These are phyloP conservation scores for Julus scandinavius DNA, from an alignment of 2,888 invertebrate genomes.

Conservation along the genomic window DNA sequence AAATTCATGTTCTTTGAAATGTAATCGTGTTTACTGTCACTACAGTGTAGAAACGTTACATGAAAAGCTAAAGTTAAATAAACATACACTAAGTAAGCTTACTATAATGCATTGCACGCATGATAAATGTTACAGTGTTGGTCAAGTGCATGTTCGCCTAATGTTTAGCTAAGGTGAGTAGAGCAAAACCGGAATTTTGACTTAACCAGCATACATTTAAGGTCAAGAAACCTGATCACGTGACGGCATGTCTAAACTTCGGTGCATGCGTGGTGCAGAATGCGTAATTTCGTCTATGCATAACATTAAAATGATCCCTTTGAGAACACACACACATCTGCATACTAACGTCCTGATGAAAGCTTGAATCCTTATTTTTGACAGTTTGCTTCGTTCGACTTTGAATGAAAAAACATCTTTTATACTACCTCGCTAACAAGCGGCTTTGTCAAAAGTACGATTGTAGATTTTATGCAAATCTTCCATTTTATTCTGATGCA, in stretches of 20 bases:
- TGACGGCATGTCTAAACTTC: background rate
- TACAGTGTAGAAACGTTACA: background rate
- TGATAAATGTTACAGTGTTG: background rate
- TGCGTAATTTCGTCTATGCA: background rate
- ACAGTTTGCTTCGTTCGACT: too few species aligned
- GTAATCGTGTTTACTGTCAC: background rate
- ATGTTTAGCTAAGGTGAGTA: constrained; percentile 16
- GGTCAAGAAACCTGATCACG: constrained; percentile 38
- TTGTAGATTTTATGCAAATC: too few species aligned
- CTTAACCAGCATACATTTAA: background rate
- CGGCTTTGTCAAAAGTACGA: too few species aligned
- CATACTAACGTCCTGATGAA: background rate
- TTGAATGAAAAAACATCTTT: too few species aligned
- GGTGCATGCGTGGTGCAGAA: background rate
- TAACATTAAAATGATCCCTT: constrained; percentile 30
- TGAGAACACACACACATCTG: background rate
- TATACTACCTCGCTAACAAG: too few species aligned
- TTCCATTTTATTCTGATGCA: too few species aligned
- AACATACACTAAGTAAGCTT: background rate
- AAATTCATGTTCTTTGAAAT: background rate
- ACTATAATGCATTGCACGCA: background rate
- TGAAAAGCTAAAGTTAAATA: background rate
- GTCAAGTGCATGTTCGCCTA: background rate
- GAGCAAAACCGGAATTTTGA: constrained; percentile 30
- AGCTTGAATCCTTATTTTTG: too few species aligned